Conservation (phyloP, 2,113 vertebrate species). For the Etheostoma cragini region DNA sequence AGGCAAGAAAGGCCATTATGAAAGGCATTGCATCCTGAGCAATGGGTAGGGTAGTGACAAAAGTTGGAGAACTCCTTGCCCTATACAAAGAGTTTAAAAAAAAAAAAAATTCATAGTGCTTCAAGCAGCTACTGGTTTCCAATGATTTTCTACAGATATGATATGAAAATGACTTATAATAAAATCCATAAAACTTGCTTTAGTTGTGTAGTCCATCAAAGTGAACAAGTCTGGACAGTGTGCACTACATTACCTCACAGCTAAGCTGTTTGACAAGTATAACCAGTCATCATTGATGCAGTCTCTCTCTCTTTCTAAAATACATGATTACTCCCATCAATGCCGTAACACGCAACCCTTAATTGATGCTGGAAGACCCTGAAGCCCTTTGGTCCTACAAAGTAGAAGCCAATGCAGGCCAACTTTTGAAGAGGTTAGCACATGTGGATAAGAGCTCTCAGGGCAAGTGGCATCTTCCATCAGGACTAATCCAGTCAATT, state of each 20-base stretch:
- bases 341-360: conserved; percentile 55
- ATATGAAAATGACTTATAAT: neutral
- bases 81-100: neutral
- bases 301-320: conserved; percentile 19
- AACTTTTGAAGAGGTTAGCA: conserved; percentile 49
- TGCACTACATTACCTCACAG: neutral
- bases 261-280: conserved; percentile 15
- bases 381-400: conserved; percentile 30
- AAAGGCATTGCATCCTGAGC: neutral
- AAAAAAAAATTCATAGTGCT: no score
- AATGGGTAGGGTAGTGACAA: neutral
- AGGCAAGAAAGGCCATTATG: neutral
- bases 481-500: conserved; percentile 23
- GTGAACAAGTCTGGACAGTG: neutral
- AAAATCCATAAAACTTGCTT: neutral
- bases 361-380: conserved; percentile 56
- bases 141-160: neutral
- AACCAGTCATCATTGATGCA: conserved; percentile 22
- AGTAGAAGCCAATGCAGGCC: conserved; percentile 17
- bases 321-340: conserved; percentile 65
- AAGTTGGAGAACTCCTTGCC: conserved; percentile 5
- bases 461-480: conserved; percentile 40
- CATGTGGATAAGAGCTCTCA: conserved; percentile 43
- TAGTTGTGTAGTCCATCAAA: neutral
- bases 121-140: neutral